Evolutionary conservation across 1,140 invertebrate species (phyloP).

Genomic region (Plodia interpunctella): DNA sequence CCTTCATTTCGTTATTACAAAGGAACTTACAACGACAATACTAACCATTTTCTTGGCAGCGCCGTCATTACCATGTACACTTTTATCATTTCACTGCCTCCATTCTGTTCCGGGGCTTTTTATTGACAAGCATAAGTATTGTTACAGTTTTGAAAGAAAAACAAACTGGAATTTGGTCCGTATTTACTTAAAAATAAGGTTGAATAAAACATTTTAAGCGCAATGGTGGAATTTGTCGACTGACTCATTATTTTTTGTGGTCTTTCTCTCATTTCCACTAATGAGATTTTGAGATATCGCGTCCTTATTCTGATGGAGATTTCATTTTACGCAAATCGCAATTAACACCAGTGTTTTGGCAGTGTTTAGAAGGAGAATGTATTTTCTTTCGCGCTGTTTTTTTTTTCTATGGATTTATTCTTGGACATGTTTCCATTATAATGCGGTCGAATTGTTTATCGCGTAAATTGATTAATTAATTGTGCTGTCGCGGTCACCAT

Average conservation of each 20-base stretch:
- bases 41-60: neutral
- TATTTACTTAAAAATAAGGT: neutral
- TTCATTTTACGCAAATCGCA: conserved; percentile 39
- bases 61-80: conserved; percentile 25
- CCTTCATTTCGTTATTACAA: neutral
- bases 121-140: conserved; percentile 10
- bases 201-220: neutral
- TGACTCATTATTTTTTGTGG: conserved; percentile 47
- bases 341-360: conserved; percentile 25
- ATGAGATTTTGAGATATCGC: conserved; percentile 45
- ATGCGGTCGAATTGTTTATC: too few species aligned
- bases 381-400: neutral
- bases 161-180: neutral
- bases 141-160: conserved; percentile 8
- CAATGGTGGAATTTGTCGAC: conserved; percentile 9
- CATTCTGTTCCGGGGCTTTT: conserved; percentile 14
- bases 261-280: conserved; percentile 39
- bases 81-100: conserved; percentile 20
- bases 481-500: too few species aligned
- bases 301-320: conserved; percentile 32
- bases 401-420: too few species aligned
- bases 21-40: conserved; percentile 13
- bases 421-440: too few species aligned
- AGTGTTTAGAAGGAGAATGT: neutral
- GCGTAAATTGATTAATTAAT: too few species aligned